phyloP scores from a whole-genome alignment of 1,140 invertebrate genomes.

The Idris sp. region DNA sequence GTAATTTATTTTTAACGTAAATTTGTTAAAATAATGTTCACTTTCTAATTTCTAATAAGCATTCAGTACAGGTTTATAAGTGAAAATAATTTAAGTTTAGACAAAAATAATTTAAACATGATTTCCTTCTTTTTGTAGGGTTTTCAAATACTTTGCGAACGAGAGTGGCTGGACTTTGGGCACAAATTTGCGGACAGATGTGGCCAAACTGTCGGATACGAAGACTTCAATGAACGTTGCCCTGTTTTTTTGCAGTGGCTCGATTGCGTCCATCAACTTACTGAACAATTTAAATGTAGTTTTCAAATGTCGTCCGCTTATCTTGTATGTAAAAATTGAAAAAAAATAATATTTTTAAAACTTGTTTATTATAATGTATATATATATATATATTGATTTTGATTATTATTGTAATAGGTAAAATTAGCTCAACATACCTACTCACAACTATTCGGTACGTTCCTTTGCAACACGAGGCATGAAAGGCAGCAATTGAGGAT shows the following conservation, averaged over 20 bases:
- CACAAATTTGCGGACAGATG: constrained; percentile 98
- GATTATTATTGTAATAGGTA: constrained; percentile 85
- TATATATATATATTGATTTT: too few relatives aligned
- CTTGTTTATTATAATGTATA: too few relatives aligned
- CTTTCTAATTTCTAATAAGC: too few relatives aligned
- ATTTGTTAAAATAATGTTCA: too few relatives aligned
- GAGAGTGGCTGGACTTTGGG: constrained; percentile 97
- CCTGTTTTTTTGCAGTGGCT: constrained; percentile 99
- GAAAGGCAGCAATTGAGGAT: constrained; percentile 85
- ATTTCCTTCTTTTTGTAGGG: too few relatives aligned
- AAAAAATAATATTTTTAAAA: too few relatives aligned
- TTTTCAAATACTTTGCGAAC: constrained; percentile 93
- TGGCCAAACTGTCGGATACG: constrained; percentile 88
- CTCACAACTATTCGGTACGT: constrained; percentile 97
- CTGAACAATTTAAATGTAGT: constrained; percentile 91
- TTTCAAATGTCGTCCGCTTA: constrained; percentile 97
- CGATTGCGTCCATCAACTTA: constrained; percentile 96
- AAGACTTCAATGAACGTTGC: constrained; percentile 94
- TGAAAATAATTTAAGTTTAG: too few relatives aligned
- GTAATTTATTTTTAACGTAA: too few relatives aligned
- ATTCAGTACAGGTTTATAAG: too few relatives aligned
- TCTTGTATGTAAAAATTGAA: too few relatives aligned
- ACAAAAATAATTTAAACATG: too few relatives aligned
- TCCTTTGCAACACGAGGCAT: constrained; percentile 92
- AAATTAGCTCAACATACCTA: constrained; percentile 97